Percentiles rank a stretch among this genome's conserved stretches.
Conservation (phyloP, 2,888 invertebrate genomes). For the Pyrochroa serraticornis region DNA sequence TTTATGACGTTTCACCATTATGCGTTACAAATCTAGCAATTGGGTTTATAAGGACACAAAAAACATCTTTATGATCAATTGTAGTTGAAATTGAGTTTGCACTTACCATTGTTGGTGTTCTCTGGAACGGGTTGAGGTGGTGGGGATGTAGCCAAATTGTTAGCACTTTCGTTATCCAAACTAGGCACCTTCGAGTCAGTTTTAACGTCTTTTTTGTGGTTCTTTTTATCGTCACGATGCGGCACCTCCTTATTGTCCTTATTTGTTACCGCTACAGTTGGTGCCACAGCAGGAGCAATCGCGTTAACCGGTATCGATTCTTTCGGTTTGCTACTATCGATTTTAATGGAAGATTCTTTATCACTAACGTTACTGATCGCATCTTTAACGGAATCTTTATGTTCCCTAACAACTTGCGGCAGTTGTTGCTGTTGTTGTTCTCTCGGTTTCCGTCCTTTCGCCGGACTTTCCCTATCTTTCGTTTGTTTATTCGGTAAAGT, state of each 20-base stretch:
- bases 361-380: constrained; percentile 30
- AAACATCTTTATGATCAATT: too few species aligned
- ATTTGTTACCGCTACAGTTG: constrained; percentile 17
- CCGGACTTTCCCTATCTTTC: constrained; percentile 56
- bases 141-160: constrained; percentile 14
- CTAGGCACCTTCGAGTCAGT: constrained; percentile 33
- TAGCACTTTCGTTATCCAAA: constrained; percentile 28
- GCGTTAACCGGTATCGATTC: constrained; percentile 23
- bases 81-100: neutral
- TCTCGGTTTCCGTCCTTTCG: constrained; percentile 50
- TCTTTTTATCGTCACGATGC: constrained; percentile 29
- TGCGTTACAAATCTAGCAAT: too few species aligned
- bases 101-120: constrained; percentile 27
- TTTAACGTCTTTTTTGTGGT: constrained; percentile 34
- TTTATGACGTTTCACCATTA: too few species aligned
- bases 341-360: constrained; percentile 41
- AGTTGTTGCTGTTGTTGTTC: constrained; percentile 20
- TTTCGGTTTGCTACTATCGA: constrained; percentile 25
- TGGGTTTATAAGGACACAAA: too few species aligned
- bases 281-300: constrained; percentile 19
- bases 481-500: constrained; percentile 59
- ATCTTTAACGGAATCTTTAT: constrained; percentile 29
- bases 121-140: constrained; percentile 31
- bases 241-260: constrained; percentile 32
- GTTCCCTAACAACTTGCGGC: neutral